A percentile compares a stretch with the other conserved stretches of the same genome.
Conservation (phyloP, 2,888 invertebrate genomes). For the Pandemis heparana region DNA sequence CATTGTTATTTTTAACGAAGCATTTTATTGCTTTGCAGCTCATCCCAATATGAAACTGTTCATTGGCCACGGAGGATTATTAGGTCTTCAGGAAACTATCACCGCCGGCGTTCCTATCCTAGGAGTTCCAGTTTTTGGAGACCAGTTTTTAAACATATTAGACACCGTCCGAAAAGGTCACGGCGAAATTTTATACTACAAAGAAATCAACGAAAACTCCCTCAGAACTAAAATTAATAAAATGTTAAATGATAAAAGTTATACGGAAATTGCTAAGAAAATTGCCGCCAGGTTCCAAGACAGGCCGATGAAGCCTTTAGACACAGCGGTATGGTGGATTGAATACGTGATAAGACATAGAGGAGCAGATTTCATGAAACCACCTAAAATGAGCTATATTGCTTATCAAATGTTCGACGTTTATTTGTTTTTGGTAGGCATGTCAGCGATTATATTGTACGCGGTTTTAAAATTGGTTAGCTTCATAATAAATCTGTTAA, state of each 20-base stretch:
- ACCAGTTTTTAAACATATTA: slow-evolving; percentile 72
- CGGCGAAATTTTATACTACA: slow-evolving; percentile 63
- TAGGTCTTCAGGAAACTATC: slow-evolving; percentile 74
- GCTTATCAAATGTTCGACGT: slow-evolving; percentile 80
- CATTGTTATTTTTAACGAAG: background rate
- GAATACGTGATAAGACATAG: slow-evolving; percentile 52
- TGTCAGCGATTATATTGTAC: slow-evolving; percentile 27
- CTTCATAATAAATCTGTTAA: background rate
- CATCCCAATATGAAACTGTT: slow-evolving; percentile 73
- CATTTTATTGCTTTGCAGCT: slow-evolving; percentile 47
- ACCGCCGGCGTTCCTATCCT: slow-evolving; percentile 72
- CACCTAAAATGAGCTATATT: slow-evolving; percentile 65
- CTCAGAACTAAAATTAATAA: slow-evolving; percentile 62
- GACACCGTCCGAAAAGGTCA: slow-evolving; percentile 66
- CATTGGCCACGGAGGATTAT: slow-evolving; percentile 74
- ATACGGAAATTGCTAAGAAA: slow-evolving; percentile 44
- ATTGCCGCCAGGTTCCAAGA: slow-evolving; percentile 47
- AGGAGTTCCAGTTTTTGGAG: slow-evolving; percentile 74
- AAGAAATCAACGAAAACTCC: slow-evolving; percentile 59
- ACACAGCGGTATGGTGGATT: slow-evolving; percentile 50
- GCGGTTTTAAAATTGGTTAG: slow-evolving; percentile 24
- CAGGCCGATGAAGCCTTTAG: slow-evolving; percentile 47
- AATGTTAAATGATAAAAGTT: slow-evolving; percentile 62
- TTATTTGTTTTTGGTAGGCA: slow-evolving; percentile 65
- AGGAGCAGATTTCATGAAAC: slow-evolving; percentile 49